Evolutionary conservation across 2,113 vertebrate species (phyloP).

Genomic region (Acrocephalus arundinaceus): DNA sequence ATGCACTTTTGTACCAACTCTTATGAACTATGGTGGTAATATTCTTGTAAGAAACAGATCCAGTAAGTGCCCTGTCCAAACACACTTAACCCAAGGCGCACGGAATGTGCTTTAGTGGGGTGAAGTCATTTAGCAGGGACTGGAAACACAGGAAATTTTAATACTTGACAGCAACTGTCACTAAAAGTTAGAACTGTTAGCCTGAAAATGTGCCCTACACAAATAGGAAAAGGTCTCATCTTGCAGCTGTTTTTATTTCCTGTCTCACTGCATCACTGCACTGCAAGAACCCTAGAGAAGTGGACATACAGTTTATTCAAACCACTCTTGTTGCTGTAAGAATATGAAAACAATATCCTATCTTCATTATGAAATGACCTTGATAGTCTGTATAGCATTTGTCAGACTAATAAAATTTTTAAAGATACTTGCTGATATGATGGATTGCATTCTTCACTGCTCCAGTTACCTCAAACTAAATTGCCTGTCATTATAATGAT

Average conservation of each 20-base stretch:
- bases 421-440: constrained; percentile 79
- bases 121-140: neutral
- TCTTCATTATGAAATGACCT: constrained; percentile 62
- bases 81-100: neutral
- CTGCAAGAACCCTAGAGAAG: constrained; percentile 20
- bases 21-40: neutral
- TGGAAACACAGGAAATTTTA: neutral
- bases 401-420: constrained; percentile 76
- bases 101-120: neutral
- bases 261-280: neutral
- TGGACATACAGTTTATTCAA: constrained; percentile 48
- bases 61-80: neutral
- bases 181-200: neutral
- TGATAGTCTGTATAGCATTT: constrained; percentile 55
- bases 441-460: constrained; percentile 74
- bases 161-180: neutral
- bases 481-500: constrained; percentile 83
- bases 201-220: neutral
- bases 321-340: constrained; percentile 28
- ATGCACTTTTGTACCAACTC: neutral
- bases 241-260: constrained; percentile 26
- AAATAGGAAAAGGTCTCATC: neutral
- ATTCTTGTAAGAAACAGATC: neutral
- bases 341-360: constrained; percentile 59
- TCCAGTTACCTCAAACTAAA: constrained; percentile 78